phyloP scores from a whole-genome alignment of 2,888 invertebrate species.

The Norana najaformis region DNA sequence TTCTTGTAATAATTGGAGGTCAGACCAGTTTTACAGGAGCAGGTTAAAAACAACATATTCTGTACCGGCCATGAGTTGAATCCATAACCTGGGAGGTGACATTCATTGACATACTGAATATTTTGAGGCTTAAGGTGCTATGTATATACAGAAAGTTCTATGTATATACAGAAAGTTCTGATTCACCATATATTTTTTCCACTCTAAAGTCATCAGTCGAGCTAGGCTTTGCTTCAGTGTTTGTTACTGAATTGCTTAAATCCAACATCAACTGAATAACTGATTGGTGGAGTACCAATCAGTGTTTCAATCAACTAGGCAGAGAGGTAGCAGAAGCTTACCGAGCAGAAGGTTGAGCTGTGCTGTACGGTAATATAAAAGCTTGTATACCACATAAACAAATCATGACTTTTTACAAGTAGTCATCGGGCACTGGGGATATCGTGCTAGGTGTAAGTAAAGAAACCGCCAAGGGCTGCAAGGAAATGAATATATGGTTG shows the following conservation, averaged over 20 bases:
- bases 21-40: too few species aligned
- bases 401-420: background rate
- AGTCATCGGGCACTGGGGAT: background rate
- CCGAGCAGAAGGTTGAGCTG: background rate
- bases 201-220: background rate
- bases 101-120: background rate
- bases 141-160: too few species aligned
- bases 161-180: background rate
- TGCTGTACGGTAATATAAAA: background rate
- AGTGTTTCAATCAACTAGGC: background rate
- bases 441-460: constrained; percentile 4
- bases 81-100: too few species aligned
- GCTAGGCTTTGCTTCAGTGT: background rate
- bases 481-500: background rate
- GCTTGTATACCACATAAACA: background rate
- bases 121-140: background rate
- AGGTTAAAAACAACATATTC: too few species aligned
- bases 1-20: too few species aligned
- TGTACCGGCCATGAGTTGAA: too few species aligned
- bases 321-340: background rate
- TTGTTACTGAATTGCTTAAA: background rate
- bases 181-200: background rate
- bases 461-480: background rate
- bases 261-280: too few species aligned
- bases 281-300: too few species aligned